Evolutionary conservation across 2,888 invertebrate species (phyloP).

Genomic region (Yponomeuta sedellus): DNA sequence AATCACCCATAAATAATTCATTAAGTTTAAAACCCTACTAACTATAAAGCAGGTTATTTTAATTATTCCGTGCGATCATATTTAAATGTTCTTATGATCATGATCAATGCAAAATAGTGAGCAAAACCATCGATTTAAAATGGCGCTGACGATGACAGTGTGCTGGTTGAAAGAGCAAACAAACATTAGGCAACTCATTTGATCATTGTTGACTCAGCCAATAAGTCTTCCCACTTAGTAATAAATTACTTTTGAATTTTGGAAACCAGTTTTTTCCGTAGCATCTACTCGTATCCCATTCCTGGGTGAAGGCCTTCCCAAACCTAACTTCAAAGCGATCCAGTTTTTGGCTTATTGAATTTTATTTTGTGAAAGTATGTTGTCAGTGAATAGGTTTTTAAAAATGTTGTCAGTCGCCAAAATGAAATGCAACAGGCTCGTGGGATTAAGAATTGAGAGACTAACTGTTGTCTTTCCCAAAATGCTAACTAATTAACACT

Average conservation of each 20-base stretch:
- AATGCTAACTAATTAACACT: not conserved
- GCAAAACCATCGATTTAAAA: not conserved
- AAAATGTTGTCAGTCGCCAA: not conserved
- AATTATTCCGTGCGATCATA: too few relatives aligned
- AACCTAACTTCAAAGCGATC: too few relatives aligned
- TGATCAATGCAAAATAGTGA: not conserved
- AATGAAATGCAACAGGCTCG: not conserved
- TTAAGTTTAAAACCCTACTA: too few relatives aligned
- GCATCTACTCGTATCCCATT: too few relatives aligned
- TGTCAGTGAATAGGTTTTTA: too few relatives aligned
- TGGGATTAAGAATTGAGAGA: not conserved
- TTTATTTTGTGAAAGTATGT: not conserved
- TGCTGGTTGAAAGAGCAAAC: not conserved
- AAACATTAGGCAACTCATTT: not conserved
- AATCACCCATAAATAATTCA: too few relatives aligned
- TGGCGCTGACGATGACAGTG: not conserved
- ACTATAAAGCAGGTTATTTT: too few relatives aligned
- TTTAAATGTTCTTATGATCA: too few relatives aligned
- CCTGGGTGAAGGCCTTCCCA: too few relatives aligned
- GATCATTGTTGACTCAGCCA: not conserved
- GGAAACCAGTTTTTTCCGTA: too few relatives aligned
- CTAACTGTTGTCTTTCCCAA: not conserved
- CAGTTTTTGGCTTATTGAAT: too few relatives aligned
- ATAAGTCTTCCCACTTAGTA: not conserved
- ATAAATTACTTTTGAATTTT: too few relatives aligned